Evolutionary conservation across 2,113 vertebrate species (phyloP).

Genomic region (Callospermophilus lateralis): DNA sequence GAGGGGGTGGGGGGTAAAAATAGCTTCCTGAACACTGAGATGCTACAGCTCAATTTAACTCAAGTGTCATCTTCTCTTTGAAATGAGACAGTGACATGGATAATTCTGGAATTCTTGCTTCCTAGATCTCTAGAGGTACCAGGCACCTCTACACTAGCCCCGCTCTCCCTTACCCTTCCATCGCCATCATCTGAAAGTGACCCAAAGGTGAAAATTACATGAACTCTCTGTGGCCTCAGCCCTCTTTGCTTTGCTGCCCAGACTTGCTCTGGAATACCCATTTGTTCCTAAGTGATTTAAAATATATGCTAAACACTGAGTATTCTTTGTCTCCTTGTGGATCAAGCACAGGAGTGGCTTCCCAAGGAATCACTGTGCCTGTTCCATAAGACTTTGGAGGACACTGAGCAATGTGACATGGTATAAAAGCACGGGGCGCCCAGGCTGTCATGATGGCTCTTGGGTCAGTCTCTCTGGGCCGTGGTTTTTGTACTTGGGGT

Average conservation of each 20-base stretch:
- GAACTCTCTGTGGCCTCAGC: too few relatives aligned
- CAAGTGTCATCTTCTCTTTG: not conserved
- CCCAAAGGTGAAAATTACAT: not conserved
- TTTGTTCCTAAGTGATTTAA: not conserved
- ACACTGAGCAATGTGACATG: not conserved
- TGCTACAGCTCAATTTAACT: not conserved
- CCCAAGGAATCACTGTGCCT: not conserved
- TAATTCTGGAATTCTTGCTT: constrained; percentile 10
- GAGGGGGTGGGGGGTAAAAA: not conserved
- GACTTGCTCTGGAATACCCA: not conserved
- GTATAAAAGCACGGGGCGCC: not conserved
- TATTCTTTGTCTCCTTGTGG: not conserved
- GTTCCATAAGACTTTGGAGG: not conserved
- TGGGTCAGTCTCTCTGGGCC: not conserved
- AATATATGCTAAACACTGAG: not conserved
- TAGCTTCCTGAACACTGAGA: not conserved
- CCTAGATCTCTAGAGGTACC: not conserved
- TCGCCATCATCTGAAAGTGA: not conserved
- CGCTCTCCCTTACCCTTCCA: not conserved
- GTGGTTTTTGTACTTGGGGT: not conserved
- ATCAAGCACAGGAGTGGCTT: not conserved
- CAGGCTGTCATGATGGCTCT: not conserved
- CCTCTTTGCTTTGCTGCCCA: not conserved
- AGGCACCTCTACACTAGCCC: not conserved
- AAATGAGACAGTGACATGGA: not conserved